These are phyloP conservation scores for Nowickia ferox DNA, from an alignment of 2,888 invertebrate genomes.

Conservation along the genomic window DNA sequence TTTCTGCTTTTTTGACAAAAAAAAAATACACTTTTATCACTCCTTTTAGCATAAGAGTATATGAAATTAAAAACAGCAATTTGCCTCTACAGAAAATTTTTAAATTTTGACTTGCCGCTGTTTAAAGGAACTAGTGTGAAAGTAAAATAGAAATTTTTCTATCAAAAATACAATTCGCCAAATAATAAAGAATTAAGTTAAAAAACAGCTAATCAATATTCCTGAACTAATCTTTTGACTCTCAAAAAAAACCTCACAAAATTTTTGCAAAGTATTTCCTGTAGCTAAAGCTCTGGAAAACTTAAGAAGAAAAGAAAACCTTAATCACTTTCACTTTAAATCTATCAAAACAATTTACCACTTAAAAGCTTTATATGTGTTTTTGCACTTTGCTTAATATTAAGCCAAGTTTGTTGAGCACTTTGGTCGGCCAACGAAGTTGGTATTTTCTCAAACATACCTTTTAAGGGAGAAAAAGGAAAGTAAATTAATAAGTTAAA, in stretches of 20 bases:
- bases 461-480: neutral
- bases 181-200: too few species aligned
- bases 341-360: conserved; percentile 6
- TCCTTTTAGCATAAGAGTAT: too few species aligned
- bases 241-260: neutral
- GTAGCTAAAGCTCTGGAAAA: neutral
- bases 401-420: neutral
- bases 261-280: neutral
- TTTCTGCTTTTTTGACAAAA: too few species aligned
- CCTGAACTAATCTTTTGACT: too few species aligned
- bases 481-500: neutral
- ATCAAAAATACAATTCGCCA: too few species aligned
- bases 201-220: too few species aligned
- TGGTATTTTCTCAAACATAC: neutral
- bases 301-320: neutral
- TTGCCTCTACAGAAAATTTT: too few species aligned
- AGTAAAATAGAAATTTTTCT: too few species aligned
- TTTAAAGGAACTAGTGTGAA: too few species aligned
- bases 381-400: neutral
- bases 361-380: neutral
- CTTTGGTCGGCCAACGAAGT: neutral
- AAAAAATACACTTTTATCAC: too few species aligned
- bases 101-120: too few species aligned
- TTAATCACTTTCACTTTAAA: conserved; percentile 1
- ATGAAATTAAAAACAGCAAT: too few species aligned